Percentiles rank a stretch among this genome's conserved stretches.
These are phyloP conservation scores for Elysia crispata DNA, from an alignment of 2,888 invertebrate genomes.

Conservation along the genomic window DNA sequence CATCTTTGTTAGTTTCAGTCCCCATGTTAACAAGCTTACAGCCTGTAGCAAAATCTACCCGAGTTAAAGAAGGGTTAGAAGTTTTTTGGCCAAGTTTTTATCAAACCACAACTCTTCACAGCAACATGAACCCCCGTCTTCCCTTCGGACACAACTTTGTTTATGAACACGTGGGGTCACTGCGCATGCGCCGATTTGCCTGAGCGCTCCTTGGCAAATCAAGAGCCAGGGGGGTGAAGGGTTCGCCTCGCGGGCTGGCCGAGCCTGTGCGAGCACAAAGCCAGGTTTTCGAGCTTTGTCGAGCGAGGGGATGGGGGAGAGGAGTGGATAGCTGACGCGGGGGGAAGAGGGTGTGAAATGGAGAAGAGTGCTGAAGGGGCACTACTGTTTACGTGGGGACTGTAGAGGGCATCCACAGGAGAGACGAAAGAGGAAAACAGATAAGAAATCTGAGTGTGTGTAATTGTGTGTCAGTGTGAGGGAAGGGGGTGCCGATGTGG, in stretches of 20 bases:
- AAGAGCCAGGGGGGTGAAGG: conserved; percentile 47
- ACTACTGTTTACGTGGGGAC: neutral
- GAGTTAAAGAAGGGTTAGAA: conserved; percentile 71
- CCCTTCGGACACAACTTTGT: conserved; percentile 68
- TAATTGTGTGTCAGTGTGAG: neutral
- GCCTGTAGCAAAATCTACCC: conserved; percentile 68
- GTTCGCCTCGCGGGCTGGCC: neutral
- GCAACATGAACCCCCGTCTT: conserved; percentile 62
- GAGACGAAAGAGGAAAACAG: too few species aligned
- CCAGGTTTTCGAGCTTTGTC: neutral
- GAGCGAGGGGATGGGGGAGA: neutral
- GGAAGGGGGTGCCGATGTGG: neutral
- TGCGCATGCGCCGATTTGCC: conserved; percentile 72
- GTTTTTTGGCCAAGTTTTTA: conserved; percentile 63
- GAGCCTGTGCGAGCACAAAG: neutral
- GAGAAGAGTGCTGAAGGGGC: too few species aligned
- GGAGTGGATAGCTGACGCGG: neutral
- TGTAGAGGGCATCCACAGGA: neutral
- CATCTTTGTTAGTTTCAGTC: conserved; percentile 75
- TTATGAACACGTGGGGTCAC: conserved; percentile 74
- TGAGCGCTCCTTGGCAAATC: conserved; percentile 53
- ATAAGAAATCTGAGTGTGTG: neutral
- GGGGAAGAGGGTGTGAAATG: neutral
- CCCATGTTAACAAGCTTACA: conserved; percentile 74
- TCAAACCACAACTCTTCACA: conserved; percentile 64